Base-by-base conservation (phyloP, 2,888 invertebrate species). In the Chymomyza caudatula region DNA sequence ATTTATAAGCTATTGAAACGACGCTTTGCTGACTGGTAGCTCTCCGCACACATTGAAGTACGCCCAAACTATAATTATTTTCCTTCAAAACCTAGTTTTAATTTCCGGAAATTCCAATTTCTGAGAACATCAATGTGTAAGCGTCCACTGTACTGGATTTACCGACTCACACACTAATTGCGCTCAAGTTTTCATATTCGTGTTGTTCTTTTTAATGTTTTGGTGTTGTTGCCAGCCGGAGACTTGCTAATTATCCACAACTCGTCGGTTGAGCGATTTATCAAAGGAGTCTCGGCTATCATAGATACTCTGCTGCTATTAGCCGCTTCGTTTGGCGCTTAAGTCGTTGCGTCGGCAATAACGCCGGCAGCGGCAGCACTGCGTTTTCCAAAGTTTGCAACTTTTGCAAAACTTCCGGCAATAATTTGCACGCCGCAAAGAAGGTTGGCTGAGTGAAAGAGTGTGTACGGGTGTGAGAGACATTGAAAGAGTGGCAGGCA, bases 371-470 rank as follows among this genome's bases (percentile, higher is more conserved):
- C 55, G 42, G 43, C 55, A 25, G 56, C 47, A 53, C 19, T 60
- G 77, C 60, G 4, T 68, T 72, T 71, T 63, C 70, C 67, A 71
- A 74, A 75, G 60, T 83, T 84, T 65, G 73, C 77, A 82, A 81
- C 77, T 83, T 77, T 64, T 74, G 67, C 58, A 63, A 83, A n/a
- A 82, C 78, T 83, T 84, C 73, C 80, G 78, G 74, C 71, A 77
- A 74, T 71, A 82, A 60, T 79, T 81, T 75, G 62, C 64, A 71
- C 62, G 75, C 67, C 70, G 43, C 67, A 67, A 55, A 71, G 53
- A 53, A 53, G 43, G 44, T 17, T 29, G 8, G 8, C 53, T 64
- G 56, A 57, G 53, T 6, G 13, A 42, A 8, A 22, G 11, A 42
- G 53, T 13, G 29, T 37, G 29, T 2, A 11, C 29, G 11, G 11